These are phyloP conservation scores for Etheostoma spectabile DNA, from an alignment of 2,113 vertebrate genomes.

Conservation along the genomic window DNA sequence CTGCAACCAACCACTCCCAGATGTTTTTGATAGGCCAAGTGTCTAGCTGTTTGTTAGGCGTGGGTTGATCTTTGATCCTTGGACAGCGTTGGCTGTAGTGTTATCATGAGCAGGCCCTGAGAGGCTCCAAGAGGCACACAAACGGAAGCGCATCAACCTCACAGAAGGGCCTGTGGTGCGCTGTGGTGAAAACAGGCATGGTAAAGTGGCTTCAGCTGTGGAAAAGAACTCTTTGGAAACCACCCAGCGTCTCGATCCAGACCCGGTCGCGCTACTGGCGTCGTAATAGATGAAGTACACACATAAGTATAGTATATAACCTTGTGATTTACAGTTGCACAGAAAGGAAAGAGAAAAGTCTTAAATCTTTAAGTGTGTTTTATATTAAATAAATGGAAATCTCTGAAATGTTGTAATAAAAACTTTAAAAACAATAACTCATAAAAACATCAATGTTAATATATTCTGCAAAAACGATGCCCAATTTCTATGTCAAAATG, in stretches of 20 bases:
- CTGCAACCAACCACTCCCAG: slow-evolving; percentile 80
- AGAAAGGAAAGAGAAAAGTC: slow-evolving; percentile 17
- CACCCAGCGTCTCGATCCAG: slow-evolving; percentile 63
- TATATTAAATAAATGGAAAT: slow-evolving; percentile 38
- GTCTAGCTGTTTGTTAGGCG: slow-evolving; percentile 80
- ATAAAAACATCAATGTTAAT: slow-evolving; percentile 37
- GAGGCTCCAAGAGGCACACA: slow-evolving; percentile 60
- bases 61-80: slow-evolving; percentile 80
- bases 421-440: not conserved
- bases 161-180: slow-evolving; percentile 68
- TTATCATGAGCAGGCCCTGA: slow-evolving; percentile 69
- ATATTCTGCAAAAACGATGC: slow-evolving; percentile 39
- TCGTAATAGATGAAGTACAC: slow-evolving; percentile 60
- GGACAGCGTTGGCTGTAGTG: slow-evolving; percentile 63
- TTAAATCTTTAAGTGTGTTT: slow-evolving; percentile 24
- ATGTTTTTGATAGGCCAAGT: slow-evolving; percentile 81
- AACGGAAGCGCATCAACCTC: slow-evolving; percentile 75
- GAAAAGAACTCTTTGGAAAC: slow-evolving; percentile 70
- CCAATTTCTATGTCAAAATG: slow-evolving; percentile 23
- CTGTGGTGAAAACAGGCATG: slow-evolving; percentile 71
- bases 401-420: slow-evolving; percentile 33
- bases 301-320: slow-evolving; percentile 57
- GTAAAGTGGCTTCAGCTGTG: slow-evolving; percentile 77
- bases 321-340: slow-evolving; percentile 50
- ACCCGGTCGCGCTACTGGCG: slow-evolving; percentile 59